These are phyloP conservation scores for Heliconius aoede DNA, from an alignment of 2,888 invertebrate species.

Conservation along the genomic window DNA sequence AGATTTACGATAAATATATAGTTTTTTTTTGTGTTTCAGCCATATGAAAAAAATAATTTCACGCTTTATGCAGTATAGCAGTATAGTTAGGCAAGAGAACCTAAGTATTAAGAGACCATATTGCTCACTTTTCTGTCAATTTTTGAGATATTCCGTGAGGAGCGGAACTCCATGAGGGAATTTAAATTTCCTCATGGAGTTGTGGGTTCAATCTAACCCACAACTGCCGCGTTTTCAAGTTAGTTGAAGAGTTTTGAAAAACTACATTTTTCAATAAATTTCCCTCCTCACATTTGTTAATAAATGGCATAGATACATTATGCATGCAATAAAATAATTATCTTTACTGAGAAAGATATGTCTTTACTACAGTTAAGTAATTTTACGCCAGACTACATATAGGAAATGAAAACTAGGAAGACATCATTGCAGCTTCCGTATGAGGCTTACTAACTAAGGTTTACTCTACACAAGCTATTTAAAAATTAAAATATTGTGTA, in stretches of 20 bases:
- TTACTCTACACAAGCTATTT: not conserved
- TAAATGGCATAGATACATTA: not conserved
- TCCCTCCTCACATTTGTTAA: not conserved
- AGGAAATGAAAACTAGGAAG: too few species aligned
- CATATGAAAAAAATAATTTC: not conserved
- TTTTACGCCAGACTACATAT: not conserved
- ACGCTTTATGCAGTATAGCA: not conserved
- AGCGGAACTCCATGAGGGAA: not conserved
- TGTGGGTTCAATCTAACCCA: not conserved
- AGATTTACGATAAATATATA: not conserved
- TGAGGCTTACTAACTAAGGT: not conserved
- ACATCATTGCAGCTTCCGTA: not conserved
- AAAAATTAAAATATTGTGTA: too few species aligned
- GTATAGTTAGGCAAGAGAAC: not conserved
- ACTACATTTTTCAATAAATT: too few species aligned
- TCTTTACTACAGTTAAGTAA: not conserved
- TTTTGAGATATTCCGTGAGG: not conserved
- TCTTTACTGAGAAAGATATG: too few species aligned
- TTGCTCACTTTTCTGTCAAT: not conserved
- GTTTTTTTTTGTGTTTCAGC: not conserved
- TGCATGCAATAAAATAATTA: not conserved
- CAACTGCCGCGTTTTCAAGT: too few species aligned
- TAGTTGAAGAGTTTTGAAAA: not conserved
- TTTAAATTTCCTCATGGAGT: too few species aligned
- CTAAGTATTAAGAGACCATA: not conserved